Evolutionary conservation across 2,888 invertebrate species (phyloP), one percentile per base, ranked within the genome.

Genomic region (Apotomis turbidana): DNA sequence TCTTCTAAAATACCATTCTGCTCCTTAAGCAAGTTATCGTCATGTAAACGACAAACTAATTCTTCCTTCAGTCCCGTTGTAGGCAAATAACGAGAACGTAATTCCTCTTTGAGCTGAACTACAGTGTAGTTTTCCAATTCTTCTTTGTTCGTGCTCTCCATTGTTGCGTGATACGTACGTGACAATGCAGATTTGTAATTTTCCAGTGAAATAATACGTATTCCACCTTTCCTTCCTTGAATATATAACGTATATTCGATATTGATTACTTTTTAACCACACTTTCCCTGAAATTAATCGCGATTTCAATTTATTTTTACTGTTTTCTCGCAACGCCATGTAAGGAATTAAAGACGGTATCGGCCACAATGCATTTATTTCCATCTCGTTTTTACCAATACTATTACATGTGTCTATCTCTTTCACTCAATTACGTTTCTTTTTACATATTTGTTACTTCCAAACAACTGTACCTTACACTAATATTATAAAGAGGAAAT

Each of bases 251-350:
- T 54, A 54, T 54, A 54, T 13, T 54, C 54, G 54, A 54, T 5
- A 15, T 6, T 54, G 15, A 44, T 44, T 44, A 8, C 5, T 44
- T 44, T 6, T 44, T 44, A 44, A 1, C 27, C 27, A 27, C 27
- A 27, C 27, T 27, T 27, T 27, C 27, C 27, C 27, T 27, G 2
- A 8, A 8, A 44, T 44, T 8, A 44, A 5, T 44, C 44, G 44
- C 44, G 44, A 44, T 44, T 44, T 44, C 8, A 44, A 27, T 27
- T 27, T 27, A 27, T 27, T 27, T 27, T 2, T 27, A 27, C 67
- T 41, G 52, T 71, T 71, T 10, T 54, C 15, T 12, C 1, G 61
- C 61, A 6, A 51, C 49, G 27, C 27, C 49, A 12, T 41, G 41
- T 41, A 41, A 41, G 41, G 41, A 41, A 41, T 6, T 5, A 41